phyloP scores from a whole-genome alignment of 2,797 vertebrate genomes.

The Tokudaia muenninki region DNA sequence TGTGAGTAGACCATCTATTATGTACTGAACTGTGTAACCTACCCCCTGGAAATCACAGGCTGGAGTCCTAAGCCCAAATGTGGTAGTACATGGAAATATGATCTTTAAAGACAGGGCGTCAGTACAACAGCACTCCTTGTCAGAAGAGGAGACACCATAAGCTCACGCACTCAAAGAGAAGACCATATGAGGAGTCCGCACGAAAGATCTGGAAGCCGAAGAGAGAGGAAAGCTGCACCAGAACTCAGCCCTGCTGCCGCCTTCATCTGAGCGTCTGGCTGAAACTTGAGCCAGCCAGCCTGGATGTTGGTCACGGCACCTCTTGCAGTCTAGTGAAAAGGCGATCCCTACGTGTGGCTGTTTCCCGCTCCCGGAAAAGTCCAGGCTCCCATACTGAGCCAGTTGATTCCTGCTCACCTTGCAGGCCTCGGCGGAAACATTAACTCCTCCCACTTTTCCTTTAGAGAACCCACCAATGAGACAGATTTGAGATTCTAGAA shows the following conservation, averaged over 20 bases:
- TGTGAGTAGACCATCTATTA: background rate
- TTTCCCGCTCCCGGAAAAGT: background rate
- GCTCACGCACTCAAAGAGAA: background rate
- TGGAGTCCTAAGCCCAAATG: background rate
- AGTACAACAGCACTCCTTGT: background rate
- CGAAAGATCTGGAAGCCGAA: background rate
- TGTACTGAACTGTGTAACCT: background rate
- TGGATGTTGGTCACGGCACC: too few relatives aligned
- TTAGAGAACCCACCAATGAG: background rate
- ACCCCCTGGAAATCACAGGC: background rate
- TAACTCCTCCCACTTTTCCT: background rate
- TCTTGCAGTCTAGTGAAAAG: background rate
- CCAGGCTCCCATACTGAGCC: background rate
- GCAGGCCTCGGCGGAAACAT: background rate
- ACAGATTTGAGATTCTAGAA: conserved; percentile 11
- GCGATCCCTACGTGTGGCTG: background rate
- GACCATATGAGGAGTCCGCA: background rate
- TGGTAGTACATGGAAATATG: background rate
- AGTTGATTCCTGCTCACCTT: background rate
- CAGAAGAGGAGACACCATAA: background rate
- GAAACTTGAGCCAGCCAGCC: background rate
- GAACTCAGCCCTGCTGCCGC: background rate
- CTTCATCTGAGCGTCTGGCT: background rate
- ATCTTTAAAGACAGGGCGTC: background rate
- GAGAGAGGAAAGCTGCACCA: background rate